Evolutionary conservation across 1,140 invertebrate genomes (phyloP), one percentile per base, ranked within the genome.

Genomic region (Eueides isabella): DNA sequence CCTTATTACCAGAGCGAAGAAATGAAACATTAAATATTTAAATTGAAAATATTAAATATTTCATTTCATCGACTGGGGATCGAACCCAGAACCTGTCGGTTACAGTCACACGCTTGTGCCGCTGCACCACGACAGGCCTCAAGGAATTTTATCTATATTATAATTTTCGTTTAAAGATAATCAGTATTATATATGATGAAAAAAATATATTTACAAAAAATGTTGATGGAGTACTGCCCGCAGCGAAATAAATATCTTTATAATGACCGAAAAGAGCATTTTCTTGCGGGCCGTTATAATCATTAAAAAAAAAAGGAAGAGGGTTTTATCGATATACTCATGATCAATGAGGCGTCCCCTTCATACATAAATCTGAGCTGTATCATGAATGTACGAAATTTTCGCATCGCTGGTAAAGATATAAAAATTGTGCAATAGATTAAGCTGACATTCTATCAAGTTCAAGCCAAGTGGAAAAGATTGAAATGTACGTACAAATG

Each of bases 341-440:
- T 16, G 71, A 67, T 61, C 71, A 72, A 72, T 72, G 71, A 67
- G 62, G n/a, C 71, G 23, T 67, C n/a, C 65, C 48, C 48, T 72
- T 67, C 65, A 35, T 48, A 66, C 64, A 72, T 72, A 72, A 72
- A 72, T 72, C 64, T 62, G 19, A 61, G 67, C 48, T 38, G 30
- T 67, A 61, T 72, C 71, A 33, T 55, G 48, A 72, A 61, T 72
- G 64, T 69, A 66, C 64, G 64, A 38, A 72, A 65, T 72, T 72
- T 61, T 65, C 71, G 55, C 71, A 41, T 72, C 71, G 44, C 23
- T 33, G 71, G 38, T 31, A 48, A 55, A 55, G 28, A 66, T 72
- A 72, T 72, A 72, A 67, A 72, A 67, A 72, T 67, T 67, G 64
- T 72, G 55, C 41, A 72, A 72, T 55, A 72, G 71, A 72, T 72